Base-by-base conservation (phyloP, 1,140 invertebrate species). In the Pollicipes pollicipes region DNA sequence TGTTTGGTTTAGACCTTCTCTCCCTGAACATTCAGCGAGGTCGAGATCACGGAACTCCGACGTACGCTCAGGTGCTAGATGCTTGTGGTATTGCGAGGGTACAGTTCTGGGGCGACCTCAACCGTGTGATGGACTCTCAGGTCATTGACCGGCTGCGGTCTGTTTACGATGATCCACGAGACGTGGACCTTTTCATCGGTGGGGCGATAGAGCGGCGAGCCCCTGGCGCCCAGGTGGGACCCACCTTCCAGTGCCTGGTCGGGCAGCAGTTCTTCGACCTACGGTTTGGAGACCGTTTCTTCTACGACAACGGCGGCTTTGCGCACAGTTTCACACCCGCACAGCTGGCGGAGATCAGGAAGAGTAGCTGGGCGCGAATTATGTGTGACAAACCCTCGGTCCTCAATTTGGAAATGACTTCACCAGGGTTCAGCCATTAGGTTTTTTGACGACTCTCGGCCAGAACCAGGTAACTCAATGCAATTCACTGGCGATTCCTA, bases 161-260 rank as follows among this genome's bases (percentile, higher is more conserved):
- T 76, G 70, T 74, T 67, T 93, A 94, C 77, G 84, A 86, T 0
- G 86, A 86, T 4, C 90, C 93, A 0, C 91, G 95, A 75, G 92
- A 95, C 76, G 91, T 98, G 71, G 96, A 98, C 80, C 82, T 98
- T 6, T 98, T 96, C 84, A 91, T 94, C 17, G 96, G 85, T 66
- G 85, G 84, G 3, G 80, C 88, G 77, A 24, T 10, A 10, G 63
- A 64, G 63, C 21, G 63, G 24, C 63, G 3, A 8, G 63, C 27
- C 3, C 63, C 21, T n/a, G 63, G 63, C 63, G 63, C 63, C 21
- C 21, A n/a, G 63, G 63, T 81, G 0, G 83, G 82, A n/a, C n/a
- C n/a, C n/a, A n/a, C n/a, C n/a, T n/a, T n/a, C n/a, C n/a, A n/a
- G n/a, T n/a, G n/a, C n/a, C n/a, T n/a, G n/a, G n/a, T n/a, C n/a